A percentile compares a stretch with the other conserved stretches of the same genome.
Evolutionary conservation across 2,888 invertebrate species (phyloP).

Genomic region (Erannis defoliaria): DNA sequence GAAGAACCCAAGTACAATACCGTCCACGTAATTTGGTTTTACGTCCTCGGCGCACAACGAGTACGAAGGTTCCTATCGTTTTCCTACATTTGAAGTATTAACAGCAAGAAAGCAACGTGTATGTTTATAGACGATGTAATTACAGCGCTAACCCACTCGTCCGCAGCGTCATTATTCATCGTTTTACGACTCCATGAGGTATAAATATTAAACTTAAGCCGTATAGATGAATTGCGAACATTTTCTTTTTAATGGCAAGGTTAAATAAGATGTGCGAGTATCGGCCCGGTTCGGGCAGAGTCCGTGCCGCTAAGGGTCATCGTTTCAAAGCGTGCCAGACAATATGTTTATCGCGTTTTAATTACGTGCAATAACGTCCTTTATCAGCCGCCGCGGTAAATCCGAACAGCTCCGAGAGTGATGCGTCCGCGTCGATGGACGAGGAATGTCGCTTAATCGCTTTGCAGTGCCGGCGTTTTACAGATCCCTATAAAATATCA

Average conservation of each 20-base stretch:
- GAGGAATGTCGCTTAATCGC: constrained; percentile 82
- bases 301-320: constrained; percentile 53
- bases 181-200: constrained; percentile 85
- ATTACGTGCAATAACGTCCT: constrained; percentile 76
- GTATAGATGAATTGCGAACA: constrained; percentile 86
- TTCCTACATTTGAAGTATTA: constrained; percentile 75
- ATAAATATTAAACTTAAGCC: constrained; percentile 85
- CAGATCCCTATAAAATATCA: constrained; percentile 85
- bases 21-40: constrained; percentile 70
- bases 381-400: constrained; percentile 67
- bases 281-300: constrained; percentile 68
- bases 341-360: constrained; percentile 77
- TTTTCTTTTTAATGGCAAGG: constrained; percentile 85
- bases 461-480: constrained; percentile 83
- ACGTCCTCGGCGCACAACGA: constrained; percentile 64
- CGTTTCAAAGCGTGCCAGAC: constrained; percentile 69
- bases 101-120: constrained; percentile 81
- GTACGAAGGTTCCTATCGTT: constrained; percentile 70
- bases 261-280: constrained; percentile 81
- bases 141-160: constrained; percentile 84
- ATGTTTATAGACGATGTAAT: constrained; percentile 82
- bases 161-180: constrained; percentile 85
- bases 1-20: constrained; percentile 57
- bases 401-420: constrained; percentile 52
- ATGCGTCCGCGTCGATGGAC: constrained; percentile 58